Conservation (phyloP, 2,113 vertebrate genomes). For the Anoplopoma fimbria region DNA sequence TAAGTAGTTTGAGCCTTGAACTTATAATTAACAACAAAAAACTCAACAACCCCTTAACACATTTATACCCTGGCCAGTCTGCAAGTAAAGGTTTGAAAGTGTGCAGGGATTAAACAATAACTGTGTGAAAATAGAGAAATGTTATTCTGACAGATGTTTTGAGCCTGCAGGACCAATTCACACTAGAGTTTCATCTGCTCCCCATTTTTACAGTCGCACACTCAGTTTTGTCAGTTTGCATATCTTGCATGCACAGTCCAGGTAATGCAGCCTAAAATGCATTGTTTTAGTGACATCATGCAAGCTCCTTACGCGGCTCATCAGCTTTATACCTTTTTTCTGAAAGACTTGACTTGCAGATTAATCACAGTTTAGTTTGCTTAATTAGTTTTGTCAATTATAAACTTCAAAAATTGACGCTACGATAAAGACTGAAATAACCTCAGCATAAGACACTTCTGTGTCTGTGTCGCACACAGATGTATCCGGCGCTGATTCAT, state of each 20-base stretch:
- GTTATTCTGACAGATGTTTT: background rate
- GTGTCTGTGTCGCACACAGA: background rate
- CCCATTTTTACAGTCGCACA: background rate
- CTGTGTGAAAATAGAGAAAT: background rate
- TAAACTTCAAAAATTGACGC: background rate
- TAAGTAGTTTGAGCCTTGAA: background rate
- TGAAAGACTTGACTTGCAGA: background rate
- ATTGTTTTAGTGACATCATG: background rate
- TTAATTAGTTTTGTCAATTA: background rate
- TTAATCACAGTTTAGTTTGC: background rate
- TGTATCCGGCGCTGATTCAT: slow-evolving; percentile 10
- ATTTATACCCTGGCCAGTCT: background rate
- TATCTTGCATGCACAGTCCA: background rate
- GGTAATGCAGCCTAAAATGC: background rate
- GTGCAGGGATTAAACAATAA: background rate
- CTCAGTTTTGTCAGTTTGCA: background rate
- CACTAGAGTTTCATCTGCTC: background rate
- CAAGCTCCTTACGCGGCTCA: background rate
- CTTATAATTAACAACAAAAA: background rate
- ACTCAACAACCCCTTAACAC: background rate
- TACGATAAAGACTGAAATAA: slow-evolving; percentile 14
- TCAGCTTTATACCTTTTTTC: background rate
- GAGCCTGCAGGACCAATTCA: background rate
- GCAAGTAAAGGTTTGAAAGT: background rate
- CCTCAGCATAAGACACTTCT: background rate